Evolutionary conservation across 2,888 invertebrate species (phyloP).

Genomic region (Hydraecia micacea): DNA sequence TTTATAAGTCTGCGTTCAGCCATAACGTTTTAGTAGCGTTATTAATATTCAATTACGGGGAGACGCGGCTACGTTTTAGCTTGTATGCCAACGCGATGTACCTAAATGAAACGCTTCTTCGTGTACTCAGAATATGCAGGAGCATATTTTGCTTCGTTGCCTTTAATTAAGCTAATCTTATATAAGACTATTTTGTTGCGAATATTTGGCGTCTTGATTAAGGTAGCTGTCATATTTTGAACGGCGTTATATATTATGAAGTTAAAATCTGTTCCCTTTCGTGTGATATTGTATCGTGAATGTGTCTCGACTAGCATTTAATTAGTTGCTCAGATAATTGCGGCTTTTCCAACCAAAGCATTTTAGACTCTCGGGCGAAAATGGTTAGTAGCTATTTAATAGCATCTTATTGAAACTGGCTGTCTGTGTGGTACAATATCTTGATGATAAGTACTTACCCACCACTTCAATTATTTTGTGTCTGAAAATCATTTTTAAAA

Average conservation of each 20-base stretch:
- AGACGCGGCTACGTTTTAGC: slow-evolving; percentile 34
- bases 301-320: slow-evolving; percentile 21
- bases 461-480: neutral
- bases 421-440: neutral
- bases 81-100: slow-evolving; percentile 29
- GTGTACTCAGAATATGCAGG: slow-evolving; percentile 34
- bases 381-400: neutral
- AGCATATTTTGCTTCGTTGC: slow-evolving; percentile 52
- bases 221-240: slow-evolving; percentile 37
- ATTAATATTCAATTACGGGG: slow-evolving; percentile 58
- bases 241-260: slow-evolving; percentile 23
- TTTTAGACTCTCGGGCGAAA: neutral
- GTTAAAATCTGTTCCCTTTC: slow-evolving; percentile 25
- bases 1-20: slow-evolving; percentile 46
- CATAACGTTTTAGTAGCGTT: slow-evolving; percentile 51
- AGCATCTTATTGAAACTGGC: neutral
- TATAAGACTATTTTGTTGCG: slow-evolving; percentile 41
- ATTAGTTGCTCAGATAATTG: slow-evolving; percentile 42
- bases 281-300: slow-evolving; percentile 23
- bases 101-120: slow-evolving; percentile 47
- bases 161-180: slow-evolving; percentile 55
- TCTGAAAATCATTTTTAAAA: neutral
- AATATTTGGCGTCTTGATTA: slow-evolving; percentile 44
- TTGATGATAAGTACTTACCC: neutral
- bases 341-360: slow-evolving; percentile 9